Percentiles rank a stretch among this genome's conserved stretches.
Evolutionary conservation across 2,113 vertebrate genomes (phyloP).

Genomic region (Morphnarchus princeps): DNA sequence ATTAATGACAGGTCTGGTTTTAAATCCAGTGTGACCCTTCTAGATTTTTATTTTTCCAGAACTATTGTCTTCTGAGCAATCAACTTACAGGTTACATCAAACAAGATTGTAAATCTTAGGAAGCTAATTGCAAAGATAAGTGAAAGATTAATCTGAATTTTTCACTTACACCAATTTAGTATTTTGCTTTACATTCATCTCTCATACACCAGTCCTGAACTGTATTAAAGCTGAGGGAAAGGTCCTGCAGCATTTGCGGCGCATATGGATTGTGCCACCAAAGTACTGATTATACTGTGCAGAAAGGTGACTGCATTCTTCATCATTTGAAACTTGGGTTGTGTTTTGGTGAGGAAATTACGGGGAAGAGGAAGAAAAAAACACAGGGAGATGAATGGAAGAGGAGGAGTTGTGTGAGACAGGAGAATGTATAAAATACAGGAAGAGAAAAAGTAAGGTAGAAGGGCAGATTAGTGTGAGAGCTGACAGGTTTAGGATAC

Average conservation of each 20-base stretch:
- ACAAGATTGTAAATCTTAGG: background rate
- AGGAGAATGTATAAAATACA: background rate
- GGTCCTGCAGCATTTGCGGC: background rate
- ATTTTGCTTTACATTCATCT: background rate
- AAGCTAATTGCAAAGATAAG: background rate
- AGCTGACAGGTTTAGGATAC: background rate
- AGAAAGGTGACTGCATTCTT: background rate
- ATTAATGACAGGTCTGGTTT: background rate
- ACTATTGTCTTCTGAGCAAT: background rate
- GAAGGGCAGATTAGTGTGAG: background rate
- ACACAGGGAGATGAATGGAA: background rate
- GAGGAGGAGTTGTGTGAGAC: background rate
- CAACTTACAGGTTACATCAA: background rate
- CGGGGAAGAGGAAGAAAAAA: background rate
- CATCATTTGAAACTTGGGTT: background rate
- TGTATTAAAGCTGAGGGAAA: background rate
- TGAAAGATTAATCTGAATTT: background rate
- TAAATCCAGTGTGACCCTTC: background rate
- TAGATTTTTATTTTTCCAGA: background rate
- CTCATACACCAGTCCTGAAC: background rate
- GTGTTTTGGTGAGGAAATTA: background rate
- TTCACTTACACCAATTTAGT: background rate
- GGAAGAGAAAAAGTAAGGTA: background rate
- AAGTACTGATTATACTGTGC: background rate
- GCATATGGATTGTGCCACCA: background rate